Base-by-base conservation (phyloP, 1,140 invertebrate species). In the Drosophila repletoides region DNA sequence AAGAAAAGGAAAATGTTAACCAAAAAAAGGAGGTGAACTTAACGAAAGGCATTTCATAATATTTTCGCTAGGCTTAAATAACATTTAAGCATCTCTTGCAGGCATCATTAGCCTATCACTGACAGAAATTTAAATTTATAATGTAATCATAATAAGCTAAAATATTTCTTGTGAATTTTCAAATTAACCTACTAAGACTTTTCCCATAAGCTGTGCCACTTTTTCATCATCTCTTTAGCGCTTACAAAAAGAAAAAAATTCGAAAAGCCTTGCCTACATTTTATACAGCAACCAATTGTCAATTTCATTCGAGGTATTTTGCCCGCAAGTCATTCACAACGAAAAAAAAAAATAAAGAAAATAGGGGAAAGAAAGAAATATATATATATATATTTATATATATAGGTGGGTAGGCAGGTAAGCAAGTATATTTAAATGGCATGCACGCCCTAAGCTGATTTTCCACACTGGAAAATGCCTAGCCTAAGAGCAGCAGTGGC, bases 371-470 rank as follows among this genome's bases (percentile, higher is more conserved):
- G 3, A 4, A 3, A 14, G 1, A 46, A 3, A 34, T 17, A 51
- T 21, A 59, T n/a, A 56, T 9, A 49, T 3, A 19, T 10, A 43
- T 48, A 19, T 22, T 21, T 26, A 61, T 55, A 73, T 69, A 55
- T 49, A 70, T 56, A 51, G 64, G 48, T 36, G 36, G n/a, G 28
- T 17, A 59, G n/a, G 31, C 40, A 40, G 5, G 24, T 15, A 45
- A 34, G 2, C 43, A 65, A 64, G 40, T 49, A 66, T 75, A 79
- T 84, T 80, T 59, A 84, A 84, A 84, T 83, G 72, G 61, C 53
- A 86, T 86, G 74, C 71, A 79, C 71, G 72, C 66, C 72, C 70
- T 86, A 80, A 84, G 75, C 80, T 84, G 80, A 83, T 83, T 83
- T 83, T 74, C 70, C 56, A 52, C 61, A 38, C 58, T 56, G 53